Conservation (phyloP, 2,888 invertebrate genomes). For the Nezara viridula region DNA sequence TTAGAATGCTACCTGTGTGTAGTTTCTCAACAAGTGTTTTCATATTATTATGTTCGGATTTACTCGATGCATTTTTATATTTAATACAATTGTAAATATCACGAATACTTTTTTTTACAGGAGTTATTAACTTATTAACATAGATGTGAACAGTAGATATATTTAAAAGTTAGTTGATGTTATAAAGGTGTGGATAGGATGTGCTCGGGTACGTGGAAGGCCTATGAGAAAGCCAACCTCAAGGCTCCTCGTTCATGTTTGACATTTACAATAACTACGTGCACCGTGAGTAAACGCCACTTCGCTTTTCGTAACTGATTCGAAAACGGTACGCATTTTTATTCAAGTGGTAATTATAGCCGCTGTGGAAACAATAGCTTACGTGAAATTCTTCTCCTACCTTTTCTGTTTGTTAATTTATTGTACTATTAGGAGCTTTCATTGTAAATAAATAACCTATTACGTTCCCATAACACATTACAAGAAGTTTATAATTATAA, state of each 20-base stretch:
- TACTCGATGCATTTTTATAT: too few relatives aligned
- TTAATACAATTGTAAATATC: too few relatives aligned
- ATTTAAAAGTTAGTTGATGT: background rate
- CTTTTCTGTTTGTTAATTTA: conserved; percentile 27
- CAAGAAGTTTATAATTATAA: too few relatives aligned
- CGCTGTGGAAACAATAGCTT: conserved; percentile 16
- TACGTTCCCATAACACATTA: background rate
- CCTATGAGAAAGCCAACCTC: conserved; percentile 45
- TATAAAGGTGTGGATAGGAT: conserved; percentile 22
- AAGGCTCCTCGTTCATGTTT: conserved; percentile 51
- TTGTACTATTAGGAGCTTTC: background rate
- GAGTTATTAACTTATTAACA: background rate
- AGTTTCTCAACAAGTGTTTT: too few relatives aligned
- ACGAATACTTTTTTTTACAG: too few relatives aligned
- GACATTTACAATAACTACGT: conserved; percentile 45
- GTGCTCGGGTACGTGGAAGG: conserved; percentile 43
- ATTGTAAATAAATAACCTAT: background rate
- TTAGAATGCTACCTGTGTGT: too few relatives aligned
- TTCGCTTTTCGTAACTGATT: conserved; percentile 26
- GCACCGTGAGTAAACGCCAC: conserved; percentile 37
- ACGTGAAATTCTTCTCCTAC: conserved; percentile 19
- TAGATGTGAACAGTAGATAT: background rate
- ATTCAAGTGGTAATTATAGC: conserved; percentile 16
- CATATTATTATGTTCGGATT: too few relatives aligned
- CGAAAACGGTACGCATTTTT: conserved; percentile 34